Percentiles rank a stretch among this genome's conserved stretches.
Conservation (phyloP, 1,140 invertebrate species). For the Sycophaga agraensis region DNA sequence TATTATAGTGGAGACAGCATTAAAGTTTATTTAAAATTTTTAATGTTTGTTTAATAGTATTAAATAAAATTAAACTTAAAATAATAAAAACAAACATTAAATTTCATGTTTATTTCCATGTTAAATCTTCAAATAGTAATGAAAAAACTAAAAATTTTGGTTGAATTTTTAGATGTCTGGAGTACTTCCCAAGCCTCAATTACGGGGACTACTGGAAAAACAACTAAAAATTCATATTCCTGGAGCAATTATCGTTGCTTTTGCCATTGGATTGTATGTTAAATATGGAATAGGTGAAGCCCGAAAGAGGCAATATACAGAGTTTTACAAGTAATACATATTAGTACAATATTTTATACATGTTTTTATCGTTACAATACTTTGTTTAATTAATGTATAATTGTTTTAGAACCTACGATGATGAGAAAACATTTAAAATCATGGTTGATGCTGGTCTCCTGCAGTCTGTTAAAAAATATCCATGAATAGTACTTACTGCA, state of each 20-base stretch:
- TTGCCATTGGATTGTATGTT: slow-evolving; percentile 32
- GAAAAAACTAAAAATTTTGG: no score
- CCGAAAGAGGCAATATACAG: slow-evolving; percentile 50
- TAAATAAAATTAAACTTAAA: background rate
- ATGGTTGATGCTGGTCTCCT: slow-evolving; percentile 58
- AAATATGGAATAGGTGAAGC: slow-evolving; percentile 48
- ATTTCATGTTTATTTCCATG: background rate
- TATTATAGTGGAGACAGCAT: background rate
- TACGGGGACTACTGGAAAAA: slow-evolving; percentile 50
- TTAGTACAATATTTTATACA: background rate
- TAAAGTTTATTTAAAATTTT: background rate
- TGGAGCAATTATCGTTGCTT: slow-evolving; percentile 31
- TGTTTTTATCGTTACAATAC: background rate
- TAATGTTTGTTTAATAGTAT: background rate
- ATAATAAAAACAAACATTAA: background rate
- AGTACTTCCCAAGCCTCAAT: slow-evolving; percentile 50
- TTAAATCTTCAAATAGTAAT: no score
- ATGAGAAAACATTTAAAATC: slow-evolving; percentile 47
- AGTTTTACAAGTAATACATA: slow-evolving; percentile 58
- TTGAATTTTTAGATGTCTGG: slow-evolving; percentile 36
- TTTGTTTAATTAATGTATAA: slow-evolving; percentile 17
- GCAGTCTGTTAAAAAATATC: slow-evolving; percentile 37
- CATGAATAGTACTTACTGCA: no score
- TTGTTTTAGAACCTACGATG: slow-evolving; percentile 57
- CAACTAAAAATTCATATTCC: slow-evolving; percentile 47